Conservation (phyloP, 2,797 vertebrate genomes). For the Bradypus variegatus region DNA sequence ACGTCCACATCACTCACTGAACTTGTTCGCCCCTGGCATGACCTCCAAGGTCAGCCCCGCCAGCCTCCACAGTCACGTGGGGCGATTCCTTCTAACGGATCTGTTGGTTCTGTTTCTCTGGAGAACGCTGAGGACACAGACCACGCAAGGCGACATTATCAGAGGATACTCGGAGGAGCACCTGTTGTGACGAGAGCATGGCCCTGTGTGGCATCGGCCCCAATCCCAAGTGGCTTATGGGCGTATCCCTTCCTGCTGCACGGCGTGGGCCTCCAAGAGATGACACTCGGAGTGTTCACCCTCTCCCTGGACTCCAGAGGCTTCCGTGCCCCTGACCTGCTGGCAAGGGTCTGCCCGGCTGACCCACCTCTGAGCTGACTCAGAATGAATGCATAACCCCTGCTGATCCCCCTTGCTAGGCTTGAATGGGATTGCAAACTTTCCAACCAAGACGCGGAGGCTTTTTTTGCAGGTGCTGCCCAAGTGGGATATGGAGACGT, state of each 20-base stretch:
- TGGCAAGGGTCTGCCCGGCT: neutral
- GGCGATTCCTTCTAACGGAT: no score
- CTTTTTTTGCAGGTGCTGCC: no score
- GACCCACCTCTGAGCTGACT: neutral
- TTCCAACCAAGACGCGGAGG: neutral
- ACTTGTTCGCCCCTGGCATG: no score
- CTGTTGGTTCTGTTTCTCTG: no score
- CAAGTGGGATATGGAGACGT: neutral
- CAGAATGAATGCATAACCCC: no score
- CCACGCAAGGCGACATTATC: neutral
- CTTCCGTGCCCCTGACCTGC: fast-evolving
- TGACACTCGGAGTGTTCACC: neutral
- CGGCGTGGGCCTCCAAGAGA: neutral
- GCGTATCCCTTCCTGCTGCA: neutral
- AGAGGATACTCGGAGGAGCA: neutral
- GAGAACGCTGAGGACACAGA: no score
- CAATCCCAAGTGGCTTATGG: neutral
- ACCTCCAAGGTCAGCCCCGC: no score
- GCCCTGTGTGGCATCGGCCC: neutral
- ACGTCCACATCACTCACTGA: no score
- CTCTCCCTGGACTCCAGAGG: neutral
- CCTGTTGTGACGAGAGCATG: neutral
- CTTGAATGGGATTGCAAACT: neutral
- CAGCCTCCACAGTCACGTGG: no score
- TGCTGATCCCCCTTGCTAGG: neutral